Base-by-base conservation (phyloP, 2,888 invertebrate genomes). In the Schrankia costaestrigalis region DNA sequence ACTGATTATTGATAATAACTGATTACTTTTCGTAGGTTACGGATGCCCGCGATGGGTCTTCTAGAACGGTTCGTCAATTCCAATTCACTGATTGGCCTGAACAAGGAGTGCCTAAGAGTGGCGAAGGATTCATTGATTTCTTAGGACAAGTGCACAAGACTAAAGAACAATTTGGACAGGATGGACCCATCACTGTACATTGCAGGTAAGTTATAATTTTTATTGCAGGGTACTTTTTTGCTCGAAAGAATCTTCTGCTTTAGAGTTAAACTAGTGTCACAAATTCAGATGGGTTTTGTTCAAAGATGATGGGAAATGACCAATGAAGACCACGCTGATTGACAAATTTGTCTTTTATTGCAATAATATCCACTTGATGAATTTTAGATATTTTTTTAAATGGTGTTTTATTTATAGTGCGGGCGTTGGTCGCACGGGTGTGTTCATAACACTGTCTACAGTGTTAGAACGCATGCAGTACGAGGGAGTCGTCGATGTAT, bases 81-180 rank as follows among this genome's bases (percentile, higher is more conserved):
- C 98, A 97, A 71, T 97, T 97, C 83, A 96, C 95, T 39, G 97
- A 97, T 78, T 97, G 97, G 97, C 97, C 97, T 0, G 99, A 94
- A 72, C 97, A 95, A 74, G 96, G 98, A 12, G 98, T 98, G 18
- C 99, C 99, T 5, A 98, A 98, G 78, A 97, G 96, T 22, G 98
- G 98, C 0, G 99, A 99, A 74, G 97, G 97, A 22, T 99, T 99
- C 86, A 98, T 99, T 57, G 99, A 99, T 84, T 99, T 99, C 87
- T 96, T 99, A 57, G 98, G 98, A 4, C 99, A 99, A 80, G 98
- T 99, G 28, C 99, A 99, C 89, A 99, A 99, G 88, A 99, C 99
- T 31, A 99, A 99, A 87, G 98, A 98, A 72, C 99, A 99, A 80
- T 99, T 99, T 78, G 99, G 99, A 3, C 98, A 98, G 74, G 99